A percentile compares a stretch with the other conserved stretches of the same genome.
Conservation (phyloP, 2,113 vertebrate species). For the Columbina picui region DNA sequence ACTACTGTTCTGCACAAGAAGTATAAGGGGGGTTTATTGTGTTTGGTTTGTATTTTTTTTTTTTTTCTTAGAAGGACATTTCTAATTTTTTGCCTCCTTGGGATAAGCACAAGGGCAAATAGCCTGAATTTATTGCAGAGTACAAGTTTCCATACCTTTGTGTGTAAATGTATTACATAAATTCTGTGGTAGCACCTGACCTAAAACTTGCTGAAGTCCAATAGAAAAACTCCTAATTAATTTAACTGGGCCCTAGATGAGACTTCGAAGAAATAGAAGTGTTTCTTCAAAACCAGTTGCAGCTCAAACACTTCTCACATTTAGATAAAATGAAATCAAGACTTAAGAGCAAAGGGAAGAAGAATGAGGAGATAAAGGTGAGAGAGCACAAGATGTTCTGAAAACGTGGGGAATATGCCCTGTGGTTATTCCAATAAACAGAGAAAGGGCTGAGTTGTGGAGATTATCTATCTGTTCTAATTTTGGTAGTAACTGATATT, state of each 20-base stretch:
- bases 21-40: slow-evolving; percentile 13
- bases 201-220: neutral
- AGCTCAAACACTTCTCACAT: neutral
- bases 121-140: neutral
- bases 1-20: slow-evolving; percentile 76
- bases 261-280: neutral
- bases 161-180: neutral
- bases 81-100: slow-evolving; percentile 6
- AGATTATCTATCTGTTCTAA: neutral
- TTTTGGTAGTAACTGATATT: neutral
- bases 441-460: neutral
- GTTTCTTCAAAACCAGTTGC: neutral
- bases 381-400: neutral
- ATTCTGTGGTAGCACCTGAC: neutral
- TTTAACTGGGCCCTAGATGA: neutral
- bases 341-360: neutral
- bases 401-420: neutral
- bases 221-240: neutral
- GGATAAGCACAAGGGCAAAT: neutral
- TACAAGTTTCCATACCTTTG: neutral
- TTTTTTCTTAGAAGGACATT: slow-evolving; percentile 28
- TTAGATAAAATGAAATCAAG: neutral
- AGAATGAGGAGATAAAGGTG: neutral
- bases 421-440: neutral
- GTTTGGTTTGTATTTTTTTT: neutral